These are phyloP conservation scores for Stichodactyla helianthus DNA, from an alignment of 64 coral and sea anemone species.

Conservation along the genomic window DNA sequence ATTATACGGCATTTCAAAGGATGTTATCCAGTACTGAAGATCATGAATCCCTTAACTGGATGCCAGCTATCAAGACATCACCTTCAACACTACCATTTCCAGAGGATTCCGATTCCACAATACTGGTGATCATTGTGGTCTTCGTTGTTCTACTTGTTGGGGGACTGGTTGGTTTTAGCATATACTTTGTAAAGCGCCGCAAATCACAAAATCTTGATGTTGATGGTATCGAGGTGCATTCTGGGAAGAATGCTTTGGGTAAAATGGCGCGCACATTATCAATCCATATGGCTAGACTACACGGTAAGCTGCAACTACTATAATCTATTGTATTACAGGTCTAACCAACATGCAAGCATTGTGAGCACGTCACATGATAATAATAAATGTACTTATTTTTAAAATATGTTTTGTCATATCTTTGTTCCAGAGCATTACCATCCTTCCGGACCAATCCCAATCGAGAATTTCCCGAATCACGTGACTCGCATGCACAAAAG, in stretches of 20 bases:
- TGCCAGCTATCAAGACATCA: background rate
- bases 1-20: constrained; percentile 22
- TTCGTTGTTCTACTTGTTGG: background rate
- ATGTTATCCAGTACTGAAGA: background rate
- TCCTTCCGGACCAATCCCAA: background rate
- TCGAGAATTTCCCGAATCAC: constrained; percentile 16
- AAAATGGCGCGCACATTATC: constrained; percentile 9
- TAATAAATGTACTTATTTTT: no score
- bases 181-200: background rate
- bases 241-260: background rate
- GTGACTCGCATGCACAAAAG: constrained; percentile 21
- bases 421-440: constrained; percentile 8
- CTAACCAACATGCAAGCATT: no score
- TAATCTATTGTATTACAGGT: background rate
- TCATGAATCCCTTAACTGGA: background rate
- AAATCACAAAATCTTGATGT: background rate
- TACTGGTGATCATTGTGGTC: background rate
- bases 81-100: background rate
- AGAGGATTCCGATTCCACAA: background rate
- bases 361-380: no score
- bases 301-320: background rate
- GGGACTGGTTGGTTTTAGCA: background rate
- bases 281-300: constrained; percentile 5
- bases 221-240: background rate
- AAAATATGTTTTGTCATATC: background rate